phyloP scores from a whole-genome alignment of 2,888 invertebrate genomes.

The Piscicola geometra region DNA sequence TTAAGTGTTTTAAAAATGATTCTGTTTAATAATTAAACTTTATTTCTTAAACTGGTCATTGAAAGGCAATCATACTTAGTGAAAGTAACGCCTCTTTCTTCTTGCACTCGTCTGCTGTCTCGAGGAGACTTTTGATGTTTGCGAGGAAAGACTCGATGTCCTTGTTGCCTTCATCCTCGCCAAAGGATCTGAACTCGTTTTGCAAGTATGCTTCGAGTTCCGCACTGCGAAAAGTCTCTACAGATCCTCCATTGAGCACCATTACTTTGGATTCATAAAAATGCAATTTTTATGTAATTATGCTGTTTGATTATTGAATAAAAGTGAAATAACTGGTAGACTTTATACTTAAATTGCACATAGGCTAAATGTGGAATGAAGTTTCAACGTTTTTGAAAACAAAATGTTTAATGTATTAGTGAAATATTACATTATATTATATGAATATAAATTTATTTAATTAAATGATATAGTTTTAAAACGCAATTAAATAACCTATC shows the following conservation, averaged over 20 bases:
- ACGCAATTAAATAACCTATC: no score
- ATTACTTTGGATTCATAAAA: no score
- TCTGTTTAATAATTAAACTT: neutral
- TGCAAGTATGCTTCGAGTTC: slow-evolving; percentile 3
- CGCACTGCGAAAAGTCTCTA: neutral
- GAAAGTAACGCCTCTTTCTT: neutral
- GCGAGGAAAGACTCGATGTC: neutral
- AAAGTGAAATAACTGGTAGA: no score
- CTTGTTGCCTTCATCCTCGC: neutral
- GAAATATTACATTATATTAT: no score
- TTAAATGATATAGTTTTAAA: no score
- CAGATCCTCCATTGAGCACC: neutral
- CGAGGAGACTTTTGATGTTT: neutral
- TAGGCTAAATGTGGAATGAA: no score
- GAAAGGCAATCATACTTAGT: neutral
- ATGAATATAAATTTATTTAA: no score
- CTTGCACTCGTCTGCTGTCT: neutral
- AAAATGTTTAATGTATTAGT: no score
- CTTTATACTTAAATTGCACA: no score
- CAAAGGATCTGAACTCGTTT: neutral
- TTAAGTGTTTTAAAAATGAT: neutral
- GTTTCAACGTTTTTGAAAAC: no score
- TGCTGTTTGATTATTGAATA: no score
- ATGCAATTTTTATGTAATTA: no score
- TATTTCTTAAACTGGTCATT: neutral